These are phyloP conservation scores for Martes martes DNA, from an alignment of 2,113 vertebrate species.

Conservation along the genomic window DNA sequence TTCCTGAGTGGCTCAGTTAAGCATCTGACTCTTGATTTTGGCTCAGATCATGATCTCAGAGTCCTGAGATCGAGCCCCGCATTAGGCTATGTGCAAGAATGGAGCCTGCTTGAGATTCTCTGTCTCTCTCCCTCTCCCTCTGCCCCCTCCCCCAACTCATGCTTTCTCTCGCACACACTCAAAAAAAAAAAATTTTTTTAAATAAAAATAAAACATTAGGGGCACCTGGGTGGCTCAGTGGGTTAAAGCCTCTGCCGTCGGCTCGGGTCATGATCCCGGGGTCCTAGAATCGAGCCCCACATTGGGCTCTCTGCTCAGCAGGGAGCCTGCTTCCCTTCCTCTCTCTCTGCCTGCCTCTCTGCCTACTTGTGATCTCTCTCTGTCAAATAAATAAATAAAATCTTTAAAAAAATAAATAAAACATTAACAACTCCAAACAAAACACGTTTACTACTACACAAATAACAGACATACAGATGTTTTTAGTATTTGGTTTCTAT, in stretches of 20 bases:
- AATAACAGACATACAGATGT: neutral
- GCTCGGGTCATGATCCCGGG: too few relatives aligned
- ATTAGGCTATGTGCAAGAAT: neutral
- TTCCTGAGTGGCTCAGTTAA: neutral
- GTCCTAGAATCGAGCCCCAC: too few relatives aligned
- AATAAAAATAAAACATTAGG: too few relatives aligned
- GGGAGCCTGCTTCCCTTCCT: too few relatives aligned
- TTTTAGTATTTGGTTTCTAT: neutral
- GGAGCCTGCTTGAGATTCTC: neutral
- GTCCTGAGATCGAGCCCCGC: neutral
- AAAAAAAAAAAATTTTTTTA: too few relatives aligned
- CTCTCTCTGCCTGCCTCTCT: too few relatives aligned
- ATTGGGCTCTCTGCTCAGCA: too few relatives aligned
- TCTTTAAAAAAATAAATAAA: neutral
- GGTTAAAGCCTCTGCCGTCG: too few relatives aligned
- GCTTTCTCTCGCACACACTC: neutral
- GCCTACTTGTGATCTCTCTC: too few relatives aligned
- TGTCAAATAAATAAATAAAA: too few relatives aligned
- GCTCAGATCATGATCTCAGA: neutral
- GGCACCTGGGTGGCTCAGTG: too few relatives aligned
- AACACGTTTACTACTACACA: neutral
- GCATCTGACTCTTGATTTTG: neutral
- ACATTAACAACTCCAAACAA: neutral
- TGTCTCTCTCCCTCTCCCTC: neutral
- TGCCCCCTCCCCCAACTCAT: neutral